phyloP scores from a whole-genome alignment of 1,140 invertebrate genomes.

The Anastrepha ludens region DNA sequence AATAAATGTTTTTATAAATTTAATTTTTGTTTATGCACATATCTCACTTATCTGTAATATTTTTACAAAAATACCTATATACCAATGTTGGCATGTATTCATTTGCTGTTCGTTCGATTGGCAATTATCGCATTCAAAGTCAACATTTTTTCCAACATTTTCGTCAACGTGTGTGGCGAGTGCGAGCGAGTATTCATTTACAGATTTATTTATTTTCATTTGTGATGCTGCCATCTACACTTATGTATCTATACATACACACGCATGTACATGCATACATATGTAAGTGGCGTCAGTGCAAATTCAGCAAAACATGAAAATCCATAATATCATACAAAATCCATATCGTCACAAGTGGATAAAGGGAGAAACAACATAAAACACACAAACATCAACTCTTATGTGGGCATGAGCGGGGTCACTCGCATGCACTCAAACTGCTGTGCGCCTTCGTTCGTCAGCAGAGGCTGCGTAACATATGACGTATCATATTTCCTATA shows the following conservation, averaged over 20 bases:
- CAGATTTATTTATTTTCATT: background rate
- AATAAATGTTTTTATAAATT: no score
- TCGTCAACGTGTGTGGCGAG: constrained; percentile 1
- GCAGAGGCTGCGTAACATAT: background rate
- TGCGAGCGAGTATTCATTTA: background rate
- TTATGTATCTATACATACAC: background rate
- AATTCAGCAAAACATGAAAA: background rate
- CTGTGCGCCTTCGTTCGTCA: background rate
- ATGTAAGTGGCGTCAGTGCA: no score
- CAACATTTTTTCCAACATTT: background rate
- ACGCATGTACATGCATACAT: background rate
- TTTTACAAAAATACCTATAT: no score
- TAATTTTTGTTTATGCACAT: no score
- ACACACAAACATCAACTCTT: background rate
- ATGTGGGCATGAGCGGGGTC: background rate
- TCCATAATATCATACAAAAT: background rate
- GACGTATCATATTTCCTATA: constrained; percentile 3
- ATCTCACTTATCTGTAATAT: no score
- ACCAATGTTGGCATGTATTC: no score
- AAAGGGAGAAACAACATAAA: background rate
- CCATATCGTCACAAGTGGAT: background rate
- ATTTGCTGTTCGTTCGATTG: no score
- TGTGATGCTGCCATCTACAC: background rate
- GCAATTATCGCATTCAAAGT: no score
- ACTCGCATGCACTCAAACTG: no score